A percentile compares a stretch with the other conserved stretches of the same genome.
These are phyloP conservation scores for Apogon talboti DNA, from an alignment of 2,797 vertebrate species.

Conservation along the genomic window DNA sequence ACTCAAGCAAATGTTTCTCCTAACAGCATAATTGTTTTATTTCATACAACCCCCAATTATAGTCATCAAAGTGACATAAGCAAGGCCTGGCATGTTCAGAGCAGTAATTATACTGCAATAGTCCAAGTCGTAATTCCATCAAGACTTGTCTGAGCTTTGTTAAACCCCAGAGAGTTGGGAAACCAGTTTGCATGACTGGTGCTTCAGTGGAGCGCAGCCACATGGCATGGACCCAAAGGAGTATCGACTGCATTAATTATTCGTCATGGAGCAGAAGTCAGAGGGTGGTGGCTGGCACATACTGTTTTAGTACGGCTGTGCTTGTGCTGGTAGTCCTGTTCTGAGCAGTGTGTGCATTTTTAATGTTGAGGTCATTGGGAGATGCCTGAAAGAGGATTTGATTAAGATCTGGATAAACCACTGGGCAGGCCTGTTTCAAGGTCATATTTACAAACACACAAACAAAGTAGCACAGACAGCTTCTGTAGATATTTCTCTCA, in stretches of 20 bases:
- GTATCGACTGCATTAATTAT: conserved; percentile 31
- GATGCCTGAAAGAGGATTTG: not conserved
- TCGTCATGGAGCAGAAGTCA: conserved; percentile 26
- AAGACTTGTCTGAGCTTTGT: conserved; percentile 49
- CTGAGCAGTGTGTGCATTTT: not conserved
- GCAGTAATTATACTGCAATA: conserved; percentile 63
- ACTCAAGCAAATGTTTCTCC: conserved; percentile 37
- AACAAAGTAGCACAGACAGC: not conserved
- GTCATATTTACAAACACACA: not conserved
- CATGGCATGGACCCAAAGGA: conserved; percentile 52
- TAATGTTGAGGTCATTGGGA: not conserved
- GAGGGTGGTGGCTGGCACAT: conserved; percentile 41
- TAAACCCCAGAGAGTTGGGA: conserved; percentile 41
- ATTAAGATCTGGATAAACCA: not conserved
- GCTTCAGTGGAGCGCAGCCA: conserved; percentile 52
- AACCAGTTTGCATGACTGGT: conserved; percentile 40
- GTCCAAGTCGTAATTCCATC: conserved; percentile 59
- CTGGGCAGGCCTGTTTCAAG: not conserved
- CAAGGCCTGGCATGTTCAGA: conserved; percentile 11
- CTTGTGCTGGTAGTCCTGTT: not conserved
- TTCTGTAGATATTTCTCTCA: not conserved
- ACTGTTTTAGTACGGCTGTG: conserved; percentile 10
- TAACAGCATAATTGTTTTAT: conserved; percentile 46
- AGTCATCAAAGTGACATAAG: conserved; percentile 47
- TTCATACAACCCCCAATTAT: conserved; percentile 50